phyloP scores from a whole-genome alignment of 2,888 invertebrate genomes.

The Spodoptera littoralis region DNA sequence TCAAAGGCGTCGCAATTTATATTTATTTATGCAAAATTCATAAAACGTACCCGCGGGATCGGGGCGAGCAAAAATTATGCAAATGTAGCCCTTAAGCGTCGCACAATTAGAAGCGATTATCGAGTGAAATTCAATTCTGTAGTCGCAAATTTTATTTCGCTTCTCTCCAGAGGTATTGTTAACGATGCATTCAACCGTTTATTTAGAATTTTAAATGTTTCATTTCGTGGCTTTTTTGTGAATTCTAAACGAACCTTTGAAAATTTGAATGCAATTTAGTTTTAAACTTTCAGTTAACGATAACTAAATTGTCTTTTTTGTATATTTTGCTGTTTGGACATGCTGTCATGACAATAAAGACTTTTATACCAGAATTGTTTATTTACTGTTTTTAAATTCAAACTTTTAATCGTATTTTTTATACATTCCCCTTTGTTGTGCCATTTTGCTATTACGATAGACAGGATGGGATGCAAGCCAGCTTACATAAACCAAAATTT shows the following conservation, averaged over 20 bases:
- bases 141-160: constrained; percentile 71
- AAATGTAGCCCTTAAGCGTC: constrained; percentile 79
- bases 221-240: constrained; percentile 16
- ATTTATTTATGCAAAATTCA: constrained; percentile 83
- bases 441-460: constrained; percentile 16
- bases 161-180: constrained; percentile 52
- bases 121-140: constrained; percentile 72
- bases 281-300: constrained; percentile 12
- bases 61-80: constrained; percentile 79
- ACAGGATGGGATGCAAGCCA: constrained; percentile 8
- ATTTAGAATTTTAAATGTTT: constrained; percentile 46
- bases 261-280: constrained; percentile 34
- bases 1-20: constrained; percentile 73
- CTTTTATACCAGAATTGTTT: constrained; percentile 24
- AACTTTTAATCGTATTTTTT: background rate
- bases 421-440: background rate
- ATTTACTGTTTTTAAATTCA: constrained; percentile 15
- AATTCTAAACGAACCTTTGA: constrained; percentile 33
- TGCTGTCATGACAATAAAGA: constrained; percentile 24
- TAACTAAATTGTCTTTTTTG: constrained; percentile 18
- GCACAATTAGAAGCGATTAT: constrained; percentile 85
- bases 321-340: constrained; percentile 12
- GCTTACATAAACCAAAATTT: constrained; percentile 35
- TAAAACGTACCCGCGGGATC: constrained; percentile 75
- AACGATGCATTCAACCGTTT: constrained; percentile 58